These are phyloP conservation scores for Myrmecophaga tridactyla DNA, from an alignment of 2,113 vertebrate genomes.

Conservation along the genomic window DNA sequence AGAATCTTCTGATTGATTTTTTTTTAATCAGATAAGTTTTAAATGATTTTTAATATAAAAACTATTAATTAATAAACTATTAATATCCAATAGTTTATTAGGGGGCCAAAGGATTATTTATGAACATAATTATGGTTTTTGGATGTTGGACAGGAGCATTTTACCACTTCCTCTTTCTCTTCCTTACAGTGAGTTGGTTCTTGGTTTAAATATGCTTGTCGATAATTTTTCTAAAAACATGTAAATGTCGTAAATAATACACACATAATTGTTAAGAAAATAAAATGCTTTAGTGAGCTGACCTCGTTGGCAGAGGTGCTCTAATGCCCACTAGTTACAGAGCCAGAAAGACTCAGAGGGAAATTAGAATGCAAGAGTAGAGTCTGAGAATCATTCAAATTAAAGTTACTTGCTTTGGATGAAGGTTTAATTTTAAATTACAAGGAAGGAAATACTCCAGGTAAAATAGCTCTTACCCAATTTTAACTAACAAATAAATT, in stretches of 20 bases:
- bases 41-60: too few relatives aligned
- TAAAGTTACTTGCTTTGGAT: slow-evolving; percentile 43
- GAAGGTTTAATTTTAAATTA: slow-evolving; percentile 70
- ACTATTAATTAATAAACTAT: too few relatives aligned
- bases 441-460: slow-evolving; percentile 43
- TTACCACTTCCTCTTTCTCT: slow-evolving; percentile 1
- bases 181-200: slow-evolving; percentile 44
- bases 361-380: neutral
- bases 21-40: too few relatives aligned
- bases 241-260: slow-evolving; percentile 60
- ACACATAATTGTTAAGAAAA: slow-evolving; percentile 43
- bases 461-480: slow-evolving; percentile 53
- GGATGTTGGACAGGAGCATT: neutral
- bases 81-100: slow-evolving; percentile 19
- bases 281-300: neutral
- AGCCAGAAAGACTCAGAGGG: neutral
- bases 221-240: slow-evolving; percentile 64
- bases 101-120: neutral
- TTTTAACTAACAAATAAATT: slow-evolving; percentile 39
- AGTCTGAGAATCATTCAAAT: slow-evolving; percentile 49
- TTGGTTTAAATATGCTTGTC: slow-evolving; percentile 42
- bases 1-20: slow-evolving; percentile 70
- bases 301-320: neutral
- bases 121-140: slow-evolving; percentile 27
- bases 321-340: neutral